Evolutionary conservation across 1,140 invertebrate genomes (phyloP).

Genomic region (Drosophila eugracilis): DNA sequence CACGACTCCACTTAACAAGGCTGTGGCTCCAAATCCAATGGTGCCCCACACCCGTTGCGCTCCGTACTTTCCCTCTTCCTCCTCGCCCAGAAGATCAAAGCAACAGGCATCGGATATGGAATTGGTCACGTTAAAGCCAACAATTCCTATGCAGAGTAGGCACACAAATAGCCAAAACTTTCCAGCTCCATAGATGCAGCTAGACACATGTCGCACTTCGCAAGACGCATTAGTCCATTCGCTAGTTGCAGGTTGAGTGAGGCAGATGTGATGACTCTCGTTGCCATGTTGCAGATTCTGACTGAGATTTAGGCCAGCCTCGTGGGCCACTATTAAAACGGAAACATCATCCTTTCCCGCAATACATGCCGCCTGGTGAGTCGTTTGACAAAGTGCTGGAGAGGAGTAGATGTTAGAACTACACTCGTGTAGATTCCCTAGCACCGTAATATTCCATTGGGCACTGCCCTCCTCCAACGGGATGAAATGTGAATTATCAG

Average conservation of each 20-base stretch:
- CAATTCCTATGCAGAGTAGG: conserved; percentile 89
- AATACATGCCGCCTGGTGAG: conserved; percentile 36
- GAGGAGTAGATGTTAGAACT: conserved; percentile 23
- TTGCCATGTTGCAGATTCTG: conserved; percentile 52
- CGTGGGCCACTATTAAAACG: conserved; percentile 38
- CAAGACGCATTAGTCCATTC: conserved; percentile 22
- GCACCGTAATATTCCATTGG: conserved; percentile 36
- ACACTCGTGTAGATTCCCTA: conserved; percentile 20
- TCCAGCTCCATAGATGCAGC: conserved; percentile 86
- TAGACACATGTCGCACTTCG: conserved; percentile 35
- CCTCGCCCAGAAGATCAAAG: conserved; percentile 91
- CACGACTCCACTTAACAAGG: conserved; percentile 88
- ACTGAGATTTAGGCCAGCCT: conserved; percentile 21
- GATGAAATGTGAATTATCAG: conserved; percentile 66
- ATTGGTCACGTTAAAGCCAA: conserved; percentile 91
- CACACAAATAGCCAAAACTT: conserved; percentile 91
- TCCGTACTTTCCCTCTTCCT: conserved; percentile 88
- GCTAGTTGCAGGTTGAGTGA: background rate
- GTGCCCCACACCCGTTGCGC: conserved; percentile 92
- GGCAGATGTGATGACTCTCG: conserved; percentile 49
- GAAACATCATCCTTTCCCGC: conserved; percentile 10
- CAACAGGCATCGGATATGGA: conserved; percentile 92
- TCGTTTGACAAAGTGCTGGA: conserved; percentile 28
- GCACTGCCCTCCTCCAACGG: conserved; percentile 44
- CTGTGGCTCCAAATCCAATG: conserved; percentile 90